Evolutionary conservation across 2,797 vertebrate species (phyloP).

Genomic region (Bryconaethiops microstoma): DNA sequence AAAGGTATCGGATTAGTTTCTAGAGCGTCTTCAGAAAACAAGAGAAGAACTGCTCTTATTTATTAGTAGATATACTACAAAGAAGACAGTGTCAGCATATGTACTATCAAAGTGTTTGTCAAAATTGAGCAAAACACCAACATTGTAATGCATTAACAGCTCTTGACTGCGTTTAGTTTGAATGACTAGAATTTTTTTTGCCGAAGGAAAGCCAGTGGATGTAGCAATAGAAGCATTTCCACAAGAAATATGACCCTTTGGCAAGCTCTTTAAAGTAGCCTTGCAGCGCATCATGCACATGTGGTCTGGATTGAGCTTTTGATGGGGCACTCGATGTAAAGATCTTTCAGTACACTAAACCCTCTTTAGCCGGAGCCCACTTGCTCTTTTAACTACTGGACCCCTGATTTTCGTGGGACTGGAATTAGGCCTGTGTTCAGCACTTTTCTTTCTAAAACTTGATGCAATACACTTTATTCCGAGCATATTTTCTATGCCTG

Average conservation of each 20-base stretch:
- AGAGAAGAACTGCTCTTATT: conserved; percentile 12
- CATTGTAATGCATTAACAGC: no score
- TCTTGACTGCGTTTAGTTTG: neutral
- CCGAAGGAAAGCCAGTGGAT: conserved; percentile 14
- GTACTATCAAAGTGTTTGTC: neutral
- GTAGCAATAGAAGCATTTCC: conserved; percentile 28
- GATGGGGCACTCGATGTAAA: conserved; percentile 39
- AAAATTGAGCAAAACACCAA: no score
- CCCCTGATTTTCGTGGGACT: conserved; percentile 33
- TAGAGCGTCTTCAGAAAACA: neutral
- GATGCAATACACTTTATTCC: conserved; percentile 9
- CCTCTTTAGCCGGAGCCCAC: conserved; percentile 73
- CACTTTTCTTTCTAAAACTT: conserved; percentile 24
- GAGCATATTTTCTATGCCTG: neutral
- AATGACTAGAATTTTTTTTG: neutral
- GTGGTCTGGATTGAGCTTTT: conserved; percentile 50
- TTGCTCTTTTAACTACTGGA: conserved; percentile 43
- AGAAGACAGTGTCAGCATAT: neutral
- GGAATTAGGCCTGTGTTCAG: conserved; percentile 17
- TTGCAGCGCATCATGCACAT: conserved; percentile 33
- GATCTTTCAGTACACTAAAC: conserved; percentile 60
- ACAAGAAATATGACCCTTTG: conserved; percentile 40
- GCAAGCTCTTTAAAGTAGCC: conserved; percentile 40
- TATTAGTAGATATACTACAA: neutral
- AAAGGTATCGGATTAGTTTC: neutral